A percentile compares a stretch with the other conserved stretches of the same genome.
These are phyloP conservation scores for Spea hammondii DNA, from an alignment of 2,797 vertebrate species.

Conservation along the genomic window DNA sequence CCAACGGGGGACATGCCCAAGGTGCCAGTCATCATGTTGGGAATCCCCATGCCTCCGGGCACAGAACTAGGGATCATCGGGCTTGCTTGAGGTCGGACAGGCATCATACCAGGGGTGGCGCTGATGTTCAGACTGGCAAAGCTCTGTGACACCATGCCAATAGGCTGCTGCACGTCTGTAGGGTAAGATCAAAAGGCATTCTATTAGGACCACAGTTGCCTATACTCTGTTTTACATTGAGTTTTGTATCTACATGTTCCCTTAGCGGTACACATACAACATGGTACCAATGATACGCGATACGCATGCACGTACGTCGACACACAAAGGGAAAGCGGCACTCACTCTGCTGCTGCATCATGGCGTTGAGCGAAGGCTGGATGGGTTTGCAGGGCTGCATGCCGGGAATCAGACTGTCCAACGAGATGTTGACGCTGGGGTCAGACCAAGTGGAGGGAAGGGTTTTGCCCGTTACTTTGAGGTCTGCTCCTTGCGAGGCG, in stretches of 20 bases:
- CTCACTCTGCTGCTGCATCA: slow-evolving; percentile 95
- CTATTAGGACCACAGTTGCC: too few relatives aligned
- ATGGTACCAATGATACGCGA: too few relatives aligned
- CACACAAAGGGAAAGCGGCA: slow-evolving; percentile 16
- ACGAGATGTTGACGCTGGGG: slow-evolving; percentile 91
- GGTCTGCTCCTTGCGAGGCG: slow-evolving; percentile 74
- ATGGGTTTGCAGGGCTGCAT: slow-evolving; percentile 86
- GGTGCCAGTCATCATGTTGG: slow-evolving; percentile 67
- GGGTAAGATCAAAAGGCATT: neutral
- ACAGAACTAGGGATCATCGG: slow-evolving; percentile 77
- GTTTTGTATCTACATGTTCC: too few relatives aligned
- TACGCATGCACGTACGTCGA: too few relatives aligned
- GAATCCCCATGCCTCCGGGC: slow-evolving; percentile 74
- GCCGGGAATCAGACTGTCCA: slow-evolving; percentile 92
- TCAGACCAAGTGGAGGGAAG: slow-evolving; percentile 96
- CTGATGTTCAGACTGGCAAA: slow-evolving; percentile 86
- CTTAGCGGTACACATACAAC: too few relatives aligned
- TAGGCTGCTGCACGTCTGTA: slow-evolving; percentile 77
- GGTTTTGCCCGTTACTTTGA: slow-evolving; percentile 80
- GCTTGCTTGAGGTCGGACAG: slow-evolving; percentile 70
- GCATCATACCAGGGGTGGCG: slow-evolving; percentile 73
- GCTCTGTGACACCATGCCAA: slow-evolving; percentile 85
- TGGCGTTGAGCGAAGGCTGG: slow-evolving; percentile 91
- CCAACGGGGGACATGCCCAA: slow-evolving; percentile 71
- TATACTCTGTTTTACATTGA: too few relatives aligned